Evolutionary conservation across 2,113 vertebrate genomes (phyloP), one percentile per base, ranked within the genome.

Genomic region (Erinaceus europaeus): DNA sequence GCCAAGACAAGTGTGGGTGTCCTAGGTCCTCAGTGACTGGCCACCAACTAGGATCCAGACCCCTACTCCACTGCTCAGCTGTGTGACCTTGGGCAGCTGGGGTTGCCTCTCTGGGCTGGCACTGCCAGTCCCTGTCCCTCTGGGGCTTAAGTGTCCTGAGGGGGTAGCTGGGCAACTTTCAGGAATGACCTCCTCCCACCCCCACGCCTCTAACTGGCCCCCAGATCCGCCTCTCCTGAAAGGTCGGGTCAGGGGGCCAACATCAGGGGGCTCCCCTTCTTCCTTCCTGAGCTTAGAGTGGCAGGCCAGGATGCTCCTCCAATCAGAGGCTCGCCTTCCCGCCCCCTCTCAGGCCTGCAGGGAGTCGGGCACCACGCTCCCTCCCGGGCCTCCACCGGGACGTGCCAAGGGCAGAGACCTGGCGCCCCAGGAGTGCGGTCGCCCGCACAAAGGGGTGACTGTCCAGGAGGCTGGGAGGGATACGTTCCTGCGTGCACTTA

Each of bases 81-180:
- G 69, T 27, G 84, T 92, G 92, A 91, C 87, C 92, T 94, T 90
- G 94, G 92, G 68, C 69, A 62, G 59, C 52, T 17, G 18, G 20
- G 1, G 23, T 50, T 36, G 84, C 68, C 52, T 87, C 69, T 87
- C 59, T 67, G 78, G 64, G 71, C 40, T 57, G 18, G 9, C 3
- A 25, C 13, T 48, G 25, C 20, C 40, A 44, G 67, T n/a, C n/a
- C 23, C 25, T 36, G 44, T 50, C 29, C 46, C 2, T 1, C 38
- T 42, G 20, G 20, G 42, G 53, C 50, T 44, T 42, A 17, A 53
- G 52, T 21, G 8, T 77, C 40, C 52, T 5, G 29, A 42, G 80
- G 27, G 38, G 62, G 18, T 5, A 17, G 52, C 46, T 73, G 73
- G 77, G 69, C 20, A 5, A 67, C 20, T 27, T 68, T 59, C 34